phyloP scores from a whole-genome alignment of 2,797 vertebrate genomes.

The Crocodylus rhombifer region DNA sequence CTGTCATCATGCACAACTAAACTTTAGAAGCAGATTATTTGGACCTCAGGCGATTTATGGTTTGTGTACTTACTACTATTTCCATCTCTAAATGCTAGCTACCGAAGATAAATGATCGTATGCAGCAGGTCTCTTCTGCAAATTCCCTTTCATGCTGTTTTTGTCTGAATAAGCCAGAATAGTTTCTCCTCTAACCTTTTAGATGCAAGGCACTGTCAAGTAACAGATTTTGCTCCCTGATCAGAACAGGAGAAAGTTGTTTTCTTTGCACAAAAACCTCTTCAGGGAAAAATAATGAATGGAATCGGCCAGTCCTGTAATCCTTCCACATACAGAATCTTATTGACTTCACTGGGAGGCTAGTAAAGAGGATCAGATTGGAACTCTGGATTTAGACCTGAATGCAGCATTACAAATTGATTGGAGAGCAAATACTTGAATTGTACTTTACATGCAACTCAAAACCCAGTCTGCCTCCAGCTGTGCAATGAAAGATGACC shows the following conservation, averaged over 20 bases:
- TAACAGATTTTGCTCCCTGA: neutral
- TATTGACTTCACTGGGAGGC: neutral
- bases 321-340: neutral
- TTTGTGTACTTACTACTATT: neutral
- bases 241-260: neutral
- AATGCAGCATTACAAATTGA: neutral
- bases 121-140: neutral
- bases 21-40: slow-evolving; percentile 9
- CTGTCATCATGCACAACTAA: neutral
- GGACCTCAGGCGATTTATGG: neutral
- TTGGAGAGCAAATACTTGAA: neutral
- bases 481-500: neutral
- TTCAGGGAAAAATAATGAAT: neutral
- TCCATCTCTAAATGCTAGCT: slow-evolving; percentile 22
- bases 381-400: neutral
- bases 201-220: neutral
- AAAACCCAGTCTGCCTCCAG: neutral
- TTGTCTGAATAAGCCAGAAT: neutral
- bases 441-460: neutral
- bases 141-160: neutral
- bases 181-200: neutral
- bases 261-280: neutral
- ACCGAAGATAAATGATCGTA: neutral
- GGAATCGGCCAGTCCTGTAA: neutral
- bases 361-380: neutral